phyloP scores from a whole-genome alignment of 2,888 invertebrate genomes.

The Seira ritae region DNA sequence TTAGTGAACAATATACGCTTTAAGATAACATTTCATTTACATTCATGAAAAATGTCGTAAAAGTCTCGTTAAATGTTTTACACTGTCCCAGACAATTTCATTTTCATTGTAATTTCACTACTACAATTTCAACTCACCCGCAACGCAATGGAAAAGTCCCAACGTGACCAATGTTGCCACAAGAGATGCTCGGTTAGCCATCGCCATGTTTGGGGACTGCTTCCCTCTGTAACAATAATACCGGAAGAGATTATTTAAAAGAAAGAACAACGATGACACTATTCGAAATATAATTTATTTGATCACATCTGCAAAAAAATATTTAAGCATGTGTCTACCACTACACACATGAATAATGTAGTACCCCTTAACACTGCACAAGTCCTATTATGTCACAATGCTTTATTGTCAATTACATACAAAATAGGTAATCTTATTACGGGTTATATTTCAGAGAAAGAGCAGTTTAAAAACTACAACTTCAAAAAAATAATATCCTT shows the following conservation, averaged over 20 bases:
- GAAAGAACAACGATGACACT: neutral
- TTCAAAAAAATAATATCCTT: neutral
- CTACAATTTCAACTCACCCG: no score
- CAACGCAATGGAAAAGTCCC: conserved; percentile 47
- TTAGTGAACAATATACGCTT: no score
- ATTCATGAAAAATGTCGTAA: no score
- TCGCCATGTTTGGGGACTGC: conserved; percentile 27
- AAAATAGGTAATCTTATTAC: conserved; percentile 34
- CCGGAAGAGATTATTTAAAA: conserved; percentile 47
- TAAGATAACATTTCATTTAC: no score
- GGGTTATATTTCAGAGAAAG: conserved; percentile 37
- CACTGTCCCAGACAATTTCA: conserved; percentile 22
- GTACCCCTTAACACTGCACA: conserved; percentile 8
- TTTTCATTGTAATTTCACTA: no score
- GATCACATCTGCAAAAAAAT: neutral
- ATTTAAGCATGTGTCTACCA: conserved; percentile 14
- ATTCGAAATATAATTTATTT: neutral
- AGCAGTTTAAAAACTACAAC: neutral
- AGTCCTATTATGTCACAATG: conserved; percentile 39
- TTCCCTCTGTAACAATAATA: conserved; percentile 53
- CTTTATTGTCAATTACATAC: neutral
- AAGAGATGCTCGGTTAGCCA: conserved; percentile 48
- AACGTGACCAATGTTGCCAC: conserved; percentile 43
- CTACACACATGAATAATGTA: no score
- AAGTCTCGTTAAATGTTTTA: no score